Evolutionary conservation across 1,140 invertebrate genomes (phyloP).

Genomic region (Bactericera cockerelli): DNA sequence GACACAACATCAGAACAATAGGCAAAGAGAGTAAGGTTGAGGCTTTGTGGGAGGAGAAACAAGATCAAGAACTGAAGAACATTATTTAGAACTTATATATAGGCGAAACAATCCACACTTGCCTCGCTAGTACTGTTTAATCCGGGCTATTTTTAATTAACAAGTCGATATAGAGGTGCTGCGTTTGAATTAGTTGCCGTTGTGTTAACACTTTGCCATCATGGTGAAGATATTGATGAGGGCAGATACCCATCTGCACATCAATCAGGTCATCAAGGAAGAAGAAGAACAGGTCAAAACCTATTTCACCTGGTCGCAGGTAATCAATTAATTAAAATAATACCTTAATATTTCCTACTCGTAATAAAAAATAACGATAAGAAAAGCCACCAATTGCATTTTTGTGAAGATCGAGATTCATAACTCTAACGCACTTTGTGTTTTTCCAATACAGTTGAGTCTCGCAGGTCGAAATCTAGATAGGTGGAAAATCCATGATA

Average conservation of each 20-base stretch:
- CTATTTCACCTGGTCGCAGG: conserved; percentile 17
- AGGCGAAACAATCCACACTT: background rate
- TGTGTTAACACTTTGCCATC: background rate
- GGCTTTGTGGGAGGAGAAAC: too few species aligned
- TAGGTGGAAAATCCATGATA: too few species aligned
- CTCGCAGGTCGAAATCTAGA: too few species aligned
- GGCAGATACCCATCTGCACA: conserved; percentile 19
- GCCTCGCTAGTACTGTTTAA: background rate
- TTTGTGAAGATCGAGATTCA: too few species aligned
- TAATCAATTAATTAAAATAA: conserved; percentile 9
- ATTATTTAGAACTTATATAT: too few species aligned
- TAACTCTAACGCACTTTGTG: too few species aligned
- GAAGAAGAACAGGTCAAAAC: background rate
- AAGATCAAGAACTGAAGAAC: too few species aligned
- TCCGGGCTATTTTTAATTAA: background rate
- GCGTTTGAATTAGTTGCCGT: too few species aligned
- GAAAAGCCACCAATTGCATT: background rate
- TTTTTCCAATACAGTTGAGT: too few species aligned
- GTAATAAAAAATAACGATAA: background rate
- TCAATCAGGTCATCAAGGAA: conserved; percentile 12
- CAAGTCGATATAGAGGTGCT: background rate
- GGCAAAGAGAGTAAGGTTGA: background rate
- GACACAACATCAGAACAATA: too few species aligned
- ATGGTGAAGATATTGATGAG: conserved; percentile 15
- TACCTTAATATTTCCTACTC: background rate